Conservation (phyloP, 2,797 vertebrate species). For the Yasuhikotakia modesta region DNA sequence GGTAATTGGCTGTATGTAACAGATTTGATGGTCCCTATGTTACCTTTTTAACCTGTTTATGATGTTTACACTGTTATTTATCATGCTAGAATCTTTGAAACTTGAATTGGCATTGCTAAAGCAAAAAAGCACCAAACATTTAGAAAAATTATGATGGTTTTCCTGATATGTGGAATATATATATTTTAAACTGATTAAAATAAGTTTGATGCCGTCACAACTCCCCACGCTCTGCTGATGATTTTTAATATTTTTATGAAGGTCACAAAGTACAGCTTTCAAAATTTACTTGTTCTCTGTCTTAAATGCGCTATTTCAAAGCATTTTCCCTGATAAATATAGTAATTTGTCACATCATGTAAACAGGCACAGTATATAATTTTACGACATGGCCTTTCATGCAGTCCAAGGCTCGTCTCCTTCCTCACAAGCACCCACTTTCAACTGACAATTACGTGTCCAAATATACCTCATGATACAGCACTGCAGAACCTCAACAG, state of each 20-base stretch:
- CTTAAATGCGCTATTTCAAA: neutral
- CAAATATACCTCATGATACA: constrained; percentile 7
- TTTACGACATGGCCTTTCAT: constrained; percentile 21
- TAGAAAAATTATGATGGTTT: no score
- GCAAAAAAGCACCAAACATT: no score
- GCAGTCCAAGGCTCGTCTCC: neutral
- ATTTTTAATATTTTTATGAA: constrained; percentile 4
- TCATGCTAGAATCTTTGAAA: neutral
- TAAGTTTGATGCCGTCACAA: neutral
- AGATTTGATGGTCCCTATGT: neutral
- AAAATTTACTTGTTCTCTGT: constrained; percentile 8
- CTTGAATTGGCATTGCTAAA: no score
- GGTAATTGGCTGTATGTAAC: neutral
- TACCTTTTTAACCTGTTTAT: neutral
- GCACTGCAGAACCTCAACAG: constrained; percentile 21
- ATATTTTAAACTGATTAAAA: neutral
- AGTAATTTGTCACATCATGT: constrained; percentile 38
- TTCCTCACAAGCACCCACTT: constrained; percentile 1
- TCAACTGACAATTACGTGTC: constrained; percentile 32
- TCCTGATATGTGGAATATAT: no score
- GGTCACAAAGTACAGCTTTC: constrained; percentile 1
- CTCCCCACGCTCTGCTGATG: no score
- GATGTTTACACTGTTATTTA: constrained; percentile 7
- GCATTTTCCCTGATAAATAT: constrained; percentile 20
- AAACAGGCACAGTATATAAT: constrained; percentile 24